Base-by-base conservation (phyloP, 2,888 invertebrate species). In the Parelbella ahira region DNA sequence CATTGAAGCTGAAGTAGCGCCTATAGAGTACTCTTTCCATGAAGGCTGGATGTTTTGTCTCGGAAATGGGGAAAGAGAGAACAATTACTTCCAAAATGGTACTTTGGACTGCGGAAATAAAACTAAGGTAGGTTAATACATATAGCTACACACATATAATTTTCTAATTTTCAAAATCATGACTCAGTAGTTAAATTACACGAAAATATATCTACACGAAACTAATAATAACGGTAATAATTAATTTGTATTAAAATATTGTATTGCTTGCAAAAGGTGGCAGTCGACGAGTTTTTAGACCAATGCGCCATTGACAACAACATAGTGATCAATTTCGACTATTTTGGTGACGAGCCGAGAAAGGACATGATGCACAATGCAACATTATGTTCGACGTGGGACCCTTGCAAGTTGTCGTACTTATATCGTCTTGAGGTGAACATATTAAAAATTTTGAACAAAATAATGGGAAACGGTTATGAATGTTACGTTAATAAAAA, bases 41-140 rank as follows among this genome's bases (percentile, higher is more conserved):
- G 86, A 86, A 56, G 87, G 87, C 3, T 87, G 87, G 87, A 80
- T 80, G 82, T 86, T 87, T 50, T 87, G 87, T 45, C 68, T 87
- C 6, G 87, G 87, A 1, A 80, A 73, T 47, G 87, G 84, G 1
- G 87, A 87, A 23, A 66, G 87, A 37, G 87, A 86, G 47, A 80
- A 76, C 36, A 84, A 81, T 51, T 86, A 86, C 47, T 86, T 82
- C 39, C 71, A 69, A 47, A 87, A 87, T 44, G 87, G 87, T 1
- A 83, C 86, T 15, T 60, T 87, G 37, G 87, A 87, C 49, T 87
- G 87, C 50, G 87, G 87, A 1, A 75, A 79, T 50, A 87, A 82
- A 62, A 70, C 76, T 1, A 84, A 82, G 68, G 87, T 80, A 56
- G 42, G 52, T 37, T 11, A 0, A n/a, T n/a, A n/a, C n/a, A n/a